phyloP scores from a whole-genome alignment of 2,797 vertebrate genomes.

The Diplodus sargus region DNA sequence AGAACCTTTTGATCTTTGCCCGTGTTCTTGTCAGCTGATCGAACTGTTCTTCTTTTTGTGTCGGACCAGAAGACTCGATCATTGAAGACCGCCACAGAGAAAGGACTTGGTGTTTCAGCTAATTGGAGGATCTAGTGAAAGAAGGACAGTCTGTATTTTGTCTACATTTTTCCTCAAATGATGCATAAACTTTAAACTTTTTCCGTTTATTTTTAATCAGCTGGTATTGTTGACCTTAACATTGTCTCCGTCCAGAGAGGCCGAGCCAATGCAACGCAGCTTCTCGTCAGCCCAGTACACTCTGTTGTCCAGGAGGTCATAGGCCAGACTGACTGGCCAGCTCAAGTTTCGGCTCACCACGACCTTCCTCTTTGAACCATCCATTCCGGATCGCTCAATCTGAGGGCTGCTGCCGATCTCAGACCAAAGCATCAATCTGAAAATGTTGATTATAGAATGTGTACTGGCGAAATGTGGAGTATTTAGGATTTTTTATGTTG shows the following conservation, averaged over 20 bases:
- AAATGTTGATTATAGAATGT: not conserved
- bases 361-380: conserved; percentile 86
- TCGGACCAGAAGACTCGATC: conserved; percentile 93
- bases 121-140: conserved; percentile 87
- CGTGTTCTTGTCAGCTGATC: conserved; percentile 86
- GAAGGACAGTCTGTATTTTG: not conserved
- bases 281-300: conserved; percentile 96
- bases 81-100: conserved; percentile 89
- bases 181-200: not conserved
- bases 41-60: conserved; percentile 86
- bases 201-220: too few species aligned
- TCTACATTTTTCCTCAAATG: not conserved
- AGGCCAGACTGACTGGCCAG: conserved; percentile 90
- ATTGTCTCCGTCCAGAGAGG: conserved; percentile 85
- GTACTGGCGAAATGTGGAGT: not conserved
- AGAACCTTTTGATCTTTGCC: conserved; percentile 90
- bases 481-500: not conserved
- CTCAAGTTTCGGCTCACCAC: conserved; percentile 85
- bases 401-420: conserved; percentile 88
- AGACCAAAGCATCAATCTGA: conserved; percentile 94
- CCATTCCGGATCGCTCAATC: conserved; percentile 90
- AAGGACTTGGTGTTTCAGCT: conserved; percentile 87
- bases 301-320: conserved; percentile 85
- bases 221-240: conserved; percentile 81
- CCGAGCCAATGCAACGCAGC: conserved; percentile 88